phyloP scores from a whole-genome alignment of 2,888 invertebrate genomes.

The Machimus atricapillus region DNA sequence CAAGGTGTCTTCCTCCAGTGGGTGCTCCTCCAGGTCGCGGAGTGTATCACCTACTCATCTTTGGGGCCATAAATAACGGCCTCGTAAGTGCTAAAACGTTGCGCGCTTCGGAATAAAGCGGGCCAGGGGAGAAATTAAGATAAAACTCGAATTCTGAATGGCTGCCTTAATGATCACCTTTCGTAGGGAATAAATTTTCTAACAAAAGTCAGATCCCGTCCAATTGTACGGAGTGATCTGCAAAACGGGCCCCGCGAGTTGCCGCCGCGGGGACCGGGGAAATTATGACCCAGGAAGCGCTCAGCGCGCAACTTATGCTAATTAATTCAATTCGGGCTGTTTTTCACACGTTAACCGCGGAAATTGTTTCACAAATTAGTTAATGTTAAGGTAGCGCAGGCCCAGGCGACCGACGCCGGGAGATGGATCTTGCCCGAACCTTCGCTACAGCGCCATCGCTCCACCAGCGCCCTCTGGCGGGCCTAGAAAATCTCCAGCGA shows the following conservation, averaged over 20 bases:
- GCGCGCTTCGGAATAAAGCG: conserved; percentile 5
- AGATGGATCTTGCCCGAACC: not conserved
- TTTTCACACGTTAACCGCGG: conserved; percentile 32
- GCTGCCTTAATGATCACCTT: conserved; percentile 31
- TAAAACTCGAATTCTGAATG: conserved; percentile 30
- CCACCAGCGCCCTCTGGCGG: not conserved
- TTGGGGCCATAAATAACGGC: conserved; percentile 37
- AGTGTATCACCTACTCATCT: conserved; percentile 30
- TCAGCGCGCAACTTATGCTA: conserved; percentile 11
- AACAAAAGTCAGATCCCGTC: conserved; percentile 3
- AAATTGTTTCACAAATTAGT: conserved; percentile 38
- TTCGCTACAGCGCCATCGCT: not conserved
- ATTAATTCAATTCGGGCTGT: conserved; percentile 20
- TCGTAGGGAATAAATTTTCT: conserved; percentile 29
- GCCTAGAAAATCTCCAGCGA: not conserved
- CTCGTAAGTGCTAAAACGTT: conserved; percentile 39
- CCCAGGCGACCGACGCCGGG: not conserved
- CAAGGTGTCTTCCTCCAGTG: not conserved
- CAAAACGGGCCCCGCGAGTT: not conserved
- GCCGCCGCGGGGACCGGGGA: not conserved
- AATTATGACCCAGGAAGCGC: conserved; percentile 26
- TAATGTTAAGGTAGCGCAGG: conserved; percentile 14
- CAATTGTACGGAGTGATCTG: conserved; percentile 28
- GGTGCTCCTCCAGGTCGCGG: not conserved
- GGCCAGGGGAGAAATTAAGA: conserved; percentile 15